Conservation (phyloP, 2,797 vertebrate species). For the Cottoperca gobio region DNA sequence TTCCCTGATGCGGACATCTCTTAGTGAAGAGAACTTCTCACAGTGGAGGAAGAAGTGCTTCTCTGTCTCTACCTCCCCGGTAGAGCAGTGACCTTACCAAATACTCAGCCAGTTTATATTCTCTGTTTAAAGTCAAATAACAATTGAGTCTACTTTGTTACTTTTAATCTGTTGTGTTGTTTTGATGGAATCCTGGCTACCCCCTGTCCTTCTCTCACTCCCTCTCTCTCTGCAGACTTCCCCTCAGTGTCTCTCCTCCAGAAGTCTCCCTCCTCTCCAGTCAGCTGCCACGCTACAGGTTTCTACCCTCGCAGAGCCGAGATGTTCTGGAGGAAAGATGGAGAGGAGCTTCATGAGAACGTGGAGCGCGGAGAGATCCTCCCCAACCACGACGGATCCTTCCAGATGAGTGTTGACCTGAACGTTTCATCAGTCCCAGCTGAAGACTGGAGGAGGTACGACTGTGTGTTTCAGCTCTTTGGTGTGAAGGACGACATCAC, state of each 20-base stretch:
- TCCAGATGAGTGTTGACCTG: slow-evolving; percentile 47
- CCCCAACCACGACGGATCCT: slow-evolving; percentile 38
- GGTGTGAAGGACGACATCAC: slow-evolving; percentile 10
- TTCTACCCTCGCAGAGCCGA: no score
- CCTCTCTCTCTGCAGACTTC: background rate
- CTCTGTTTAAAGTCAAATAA: no score
- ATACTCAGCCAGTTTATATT: no score
- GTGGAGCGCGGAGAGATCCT: slow-evolving; percentile 17
- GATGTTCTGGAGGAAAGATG: slow-evolving; percentile 19
- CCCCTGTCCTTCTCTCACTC: no score
- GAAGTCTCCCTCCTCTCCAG: slow-evolving; percentile 37
- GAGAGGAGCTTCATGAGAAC: slow-evolving; percentile 1
- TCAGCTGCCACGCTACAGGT: slow-evolving; percentile 11
- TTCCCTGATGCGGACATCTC: no score
- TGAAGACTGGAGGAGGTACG: slow-evolving; percentile 33
- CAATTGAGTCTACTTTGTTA: no score
- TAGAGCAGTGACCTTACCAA: no score
- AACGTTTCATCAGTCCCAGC: background rate
- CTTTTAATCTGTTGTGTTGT: no score
- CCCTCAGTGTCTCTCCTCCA: slow-evolving; percentile 57
- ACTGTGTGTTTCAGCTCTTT: slow-evolving; percentile 46
- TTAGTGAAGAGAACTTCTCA: no score
- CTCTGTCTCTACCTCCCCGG: no score
- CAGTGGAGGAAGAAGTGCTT: no score
- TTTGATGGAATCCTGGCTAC: no score